Base-by-base conservation (phyloP, 2,797 vertebrate species). In the Harpagifer antarcticus region DNA sequence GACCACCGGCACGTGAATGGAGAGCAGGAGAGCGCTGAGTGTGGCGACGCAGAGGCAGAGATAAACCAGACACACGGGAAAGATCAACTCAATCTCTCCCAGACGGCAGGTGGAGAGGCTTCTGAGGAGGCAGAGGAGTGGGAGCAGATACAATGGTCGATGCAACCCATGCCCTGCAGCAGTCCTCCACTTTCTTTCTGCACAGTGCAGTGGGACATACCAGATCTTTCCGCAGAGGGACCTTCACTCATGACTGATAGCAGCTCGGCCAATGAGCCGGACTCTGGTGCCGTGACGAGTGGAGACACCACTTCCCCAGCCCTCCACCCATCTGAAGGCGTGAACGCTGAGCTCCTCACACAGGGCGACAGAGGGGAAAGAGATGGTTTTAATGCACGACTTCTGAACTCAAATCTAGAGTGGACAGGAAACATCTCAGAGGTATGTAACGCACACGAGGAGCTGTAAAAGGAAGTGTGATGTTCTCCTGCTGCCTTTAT, bases 191-290 rank as follows among this genome's bases (percentile, higher is more conserved):
- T 95, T 1, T 90, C 88, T 56, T 90, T 86, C 8, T 93, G 93
- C 40, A 93, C 91, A 2, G 95, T 94, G 54, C 91, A 92, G 73
- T 95, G 95, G 95, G 93, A 95, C 60, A 82, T 86, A 80, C 90
- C 88, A 0, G 71, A 83, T 6, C 50, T 72, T 8, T 50, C 80
- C 3, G 7, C 55, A 5, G 87, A 85, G 57, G 76, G 14, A 16
- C 53, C 71, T 14, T 61, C 56, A 8, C 19, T 72, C 7, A 15
- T 69, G 54, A 75, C 68, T 40, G 86, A 84, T 72, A 52, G 71
- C 67, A 58, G 79, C 77, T 73, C 45, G 19, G 77, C 87, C 64
- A 85, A 84, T 81, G 76, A 91, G 49, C 72, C 77, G 20, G 74
- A 73, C 61, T 86, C 53, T 7, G 62, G 44, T 1, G 66, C 17